Base-by-base conservation (phyloP, 1,140 invertebrate species). In the Heliconius nattereri region DNA sequence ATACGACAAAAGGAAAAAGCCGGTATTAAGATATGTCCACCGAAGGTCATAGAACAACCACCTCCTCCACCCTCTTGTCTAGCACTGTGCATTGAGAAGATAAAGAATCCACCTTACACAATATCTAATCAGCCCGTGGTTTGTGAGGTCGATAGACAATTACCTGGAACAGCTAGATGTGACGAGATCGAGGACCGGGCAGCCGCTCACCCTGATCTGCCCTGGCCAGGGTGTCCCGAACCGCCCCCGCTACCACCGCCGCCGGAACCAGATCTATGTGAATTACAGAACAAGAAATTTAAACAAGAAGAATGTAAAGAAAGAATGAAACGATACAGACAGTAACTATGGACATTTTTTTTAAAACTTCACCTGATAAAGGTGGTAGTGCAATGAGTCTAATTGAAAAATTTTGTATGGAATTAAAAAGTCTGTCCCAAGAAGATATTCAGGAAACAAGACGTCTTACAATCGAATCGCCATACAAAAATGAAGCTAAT, bases 71-170 rank as follows among this genome's bases (percentile, higher is more conserved):
- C 87, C 0, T 16, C 73, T 7, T 92, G 91, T 71, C 60, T 80
- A 13, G 91, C 85, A 3, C 57, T 92, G 23, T 92, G 90, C 78
- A 83, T 87, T 45, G 91, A 93, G 78, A 89, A 80, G 83, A 83
- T 93, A 6, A 92, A 91, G 79, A 93, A 93, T 45, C 87, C 85
- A 26, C 85, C 83, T 11, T 54, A 86, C 45, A 73, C 76, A 6
- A 75, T 71, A 0, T 20, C 74, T 9, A 78, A 87, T 8, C 26
- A 81, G 23, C 79, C 84, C 9, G 73, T 86, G 16, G 84, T 88
- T 6, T 92, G 91, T 74, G 54, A 80, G 0, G 86, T 91, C 19
- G 81, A 87, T 57, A 83, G 85, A 81, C 66, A 87, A 79, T 2
- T 37, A 6, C 88, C 90, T 52, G 84, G 85, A 23, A 87, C 85